Evolutionary conservation across 2,888 invertebrate genomes (phyloP).

Genomic region (Orchesella flavescens): DNA sequence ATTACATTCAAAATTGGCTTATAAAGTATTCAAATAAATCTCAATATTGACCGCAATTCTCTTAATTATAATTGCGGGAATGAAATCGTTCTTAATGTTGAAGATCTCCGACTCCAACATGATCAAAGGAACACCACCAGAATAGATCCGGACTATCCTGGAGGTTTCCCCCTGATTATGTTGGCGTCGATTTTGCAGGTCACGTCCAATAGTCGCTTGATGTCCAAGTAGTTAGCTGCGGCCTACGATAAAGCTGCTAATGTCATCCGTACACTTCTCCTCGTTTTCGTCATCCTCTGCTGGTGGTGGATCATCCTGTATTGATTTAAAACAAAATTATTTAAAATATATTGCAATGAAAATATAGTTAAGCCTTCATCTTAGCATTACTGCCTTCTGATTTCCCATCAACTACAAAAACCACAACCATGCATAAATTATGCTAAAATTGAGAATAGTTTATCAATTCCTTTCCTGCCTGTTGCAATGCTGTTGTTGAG

Average conservation of each 20-base stretch:
- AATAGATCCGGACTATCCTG: conserved; percentile 95
- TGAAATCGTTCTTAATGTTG: conserved; percentile 96
- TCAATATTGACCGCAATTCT: conserved; percentile 81
- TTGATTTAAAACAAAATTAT: conserved; percentile 20
- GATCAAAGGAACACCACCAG: no score
- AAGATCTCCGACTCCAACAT: no score
- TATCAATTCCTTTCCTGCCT: no score
- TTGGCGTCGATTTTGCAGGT: conserved; percentile 98
- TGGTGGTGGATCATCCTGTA: conserved; percentile 89
- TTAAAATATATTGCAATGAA: neutral
- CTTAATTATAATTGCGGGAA: conserved; percentile 95
- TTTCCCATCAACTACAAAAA: no score
- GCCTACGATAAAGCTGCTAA: conserved; percentile 97
- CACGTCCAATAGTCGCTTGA: conserved; percentile 94
- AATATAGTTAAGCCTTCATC: neutral
- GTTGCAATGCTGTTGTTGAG: conserved; percentile 81
- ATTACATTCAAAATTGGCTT: no score
- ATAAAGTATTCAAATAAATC: no score
- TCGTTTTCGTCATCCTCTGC: conserved; percentile 98
- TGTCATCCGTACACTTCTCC: conserved; percentile 98
- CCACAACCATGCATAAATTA: no score
- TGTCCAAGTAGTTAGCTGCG: conserved; percentile 96
- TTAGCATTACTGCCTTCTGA: no score
- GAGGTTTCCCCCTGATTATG: conserved; percentile 98
- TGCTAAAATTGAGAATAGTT: no score